Percentiles rank a stretch among this genome's conserved stretches.
These are phyloP conservation scores for Drosophila ezoana DNA, from an alignment of 2,888 invertebrate species.

Conservation along the genomic window DNA sequence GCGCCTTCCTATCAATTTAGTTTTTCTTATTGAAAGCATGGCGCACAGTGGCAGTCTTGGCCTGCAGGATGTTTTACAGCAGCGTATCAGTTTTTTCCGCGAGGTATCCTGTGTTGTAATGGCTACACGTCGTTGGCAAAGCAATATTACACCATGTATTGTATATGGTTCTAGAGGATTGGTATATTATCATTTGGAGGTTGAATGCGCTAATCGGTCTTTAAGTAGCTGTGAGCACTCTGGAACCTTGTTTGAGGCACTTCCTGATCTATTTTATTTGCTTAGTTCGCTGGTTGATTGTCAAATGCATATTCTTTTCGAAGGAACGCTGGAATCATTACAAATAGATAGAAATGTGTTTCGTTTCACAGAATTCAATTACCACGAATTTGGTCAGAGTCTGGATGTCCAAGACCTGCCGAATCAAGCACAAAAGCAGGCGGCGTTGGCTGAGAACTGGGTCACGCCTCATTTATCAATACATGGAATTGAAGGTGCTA, in stretches of 20 bases:
- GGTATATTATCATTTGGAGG: conserved; percentile 53
- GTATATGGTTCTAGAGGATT: conserved; percentile 52
- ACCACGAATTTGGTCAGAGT: conserved; percentile 31
- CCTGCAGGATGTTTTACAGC: conserved; percentile 39
- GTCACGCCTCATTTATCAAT: conserved; percentile 47
- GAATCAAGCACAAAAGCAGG: conserved; percentile 21
- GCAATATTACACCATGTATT: conserved; percentile 34
- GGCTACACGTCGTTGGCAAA: conserved; percentile 52
- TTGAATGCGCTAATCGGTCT: conserved; percentile 45
- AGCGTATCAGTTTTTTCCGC: conserved; percentile 58
- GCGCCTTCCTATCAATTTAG: conserved; percentile 42
- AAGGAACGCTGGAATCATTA: conserved; percentile 3
- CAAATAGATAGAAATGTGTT: conserved; percentile 31
- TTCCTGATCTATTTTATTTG: conserved; percentile 54
- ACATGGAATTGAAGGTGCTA: conserved; percentile 53
- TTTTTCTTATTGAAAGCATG: conserved; percentile 57
- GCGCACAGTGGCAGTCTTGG: conserved; percentile 52
- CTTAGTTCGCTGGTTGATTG: conserved; percentile 38
- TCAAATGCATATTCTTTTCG: conserved; percentile 38
- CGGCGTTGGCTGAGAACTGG: conserved; percentile 44
- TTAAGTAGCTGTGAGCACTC: conserved; percentile 51
- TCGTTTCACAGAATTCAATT: conserved; percentile 39
- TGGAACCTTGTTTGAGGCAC: conserved; percentile 50
- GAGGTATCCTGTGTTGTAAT: conserved; percentile 51
- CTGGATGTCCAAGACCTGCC: conserved; percentile 40